phyloP scores from a whole-genome alignment of 2,113 vertebrate genomes.

The Sturnus vulgaris region DNA sequence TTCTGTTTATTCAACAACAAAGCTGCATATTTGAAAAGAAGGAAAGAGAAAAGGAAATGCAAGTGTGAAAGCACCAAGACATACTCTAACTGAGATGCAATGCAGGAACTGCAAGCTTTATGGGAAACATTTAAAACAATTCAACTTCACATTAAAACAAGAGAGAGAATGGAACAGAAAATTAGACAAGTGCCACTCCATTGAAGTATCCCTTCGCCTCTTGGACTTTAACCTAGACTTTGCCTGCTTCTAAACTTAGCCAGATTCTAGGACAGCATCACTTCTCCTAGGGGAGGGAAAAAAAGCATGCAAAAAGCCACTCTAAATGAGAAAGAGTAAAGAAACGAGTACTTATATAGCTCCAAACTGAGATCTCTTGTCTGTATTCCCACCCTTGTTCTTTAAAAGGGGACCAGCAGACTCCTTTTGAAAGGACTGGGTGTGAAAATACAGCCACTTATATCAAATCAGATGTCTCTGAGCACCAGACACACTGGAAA shows the following conservation, averaged over 20 bases:
- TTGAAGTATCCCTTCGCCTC: background rate
- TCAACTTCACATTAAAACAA: slow-evolving; percentile 23
- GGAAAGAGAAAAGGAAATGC: background rate
- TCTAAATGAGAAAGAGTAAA: background rate
- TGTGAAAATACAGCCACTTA: background rate
- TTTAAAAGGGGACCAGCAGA: background rate
- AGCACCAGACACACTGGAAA: background rate
- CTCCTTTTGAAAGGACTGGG: background rate
- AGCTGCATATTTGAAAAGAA: background rate
- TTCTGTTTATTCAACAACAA: background rate
- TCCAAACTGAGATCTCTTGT: background rate
- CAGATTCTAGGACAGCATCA: background rate
- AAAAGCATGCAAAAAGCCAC: background rate
- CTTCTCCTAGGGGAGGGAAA: background rate
- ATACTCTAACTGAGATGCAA: background rate
- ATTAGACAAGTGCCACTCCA: background rate
- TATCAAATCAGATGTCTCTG: background rate
- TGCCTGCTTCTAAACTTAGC: background rate
- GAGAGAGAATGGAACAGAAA: slow-evolving; percentile 16
- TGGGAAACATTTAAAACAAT: background rate
- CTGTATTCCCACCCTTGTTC: background rate
- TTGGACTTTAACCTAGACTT: background rate
- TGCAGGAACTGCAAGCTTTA: background rate
- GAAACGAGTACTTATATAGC: background rate
- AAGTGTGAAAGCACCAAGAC: background rate